Evolutionary conservation across 53 echinoderm and acorn worm genomes (phyloP), one percentile per base, ranked within the genome.

Genomic region (Crossaster papposus): DNA sequence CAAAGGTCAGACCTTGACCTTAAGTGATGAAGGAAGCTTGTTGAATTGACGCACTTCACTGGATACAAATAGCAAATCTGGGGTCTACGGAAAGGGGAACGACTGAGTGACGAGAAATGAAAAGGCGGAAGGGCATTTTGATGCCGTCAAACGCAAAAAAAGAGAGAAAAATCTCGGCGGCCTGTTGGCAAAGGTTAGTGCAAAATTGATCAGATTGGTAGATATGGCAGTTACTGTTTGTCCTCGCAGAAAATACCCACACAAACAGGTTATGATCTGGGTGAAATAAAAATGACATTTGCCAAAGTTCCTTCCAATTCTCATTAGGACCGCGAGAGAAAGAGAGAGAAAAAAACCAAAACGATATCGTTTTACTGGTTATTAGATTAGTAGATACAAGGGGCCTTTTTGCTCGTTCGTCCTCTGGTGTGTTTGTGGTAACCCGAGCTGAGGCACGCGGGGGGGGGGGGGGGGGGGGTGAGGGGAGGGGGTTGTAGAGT

Each of bases 351-450:
- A 33, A n/a, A 22, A 26, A 0, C 30, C 13, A 26, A 2, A 71
- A 24, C 55, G 17, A 33, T 80, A 30, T 80, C 80, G 58, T 55
- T 31, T 80, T 54, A 55, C 80, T 28, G 20, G 80, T 32, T 80
- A 80, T 80, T 80, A 80, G 58, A 80, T 80, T 31, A 55, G 80
- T 31, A 58, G 80, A 55, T 55, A 58, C 80, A 80, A 54, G 80
- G 30, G 55, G 80, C 55, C 31, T n/a, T 80, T 30, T 54, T 30
- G 18, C 36, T 75, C 36, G 55, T 55, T 55, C 32, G 32, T 20
- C 31, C 80, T 15, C 2, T 12, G 28, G 58, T 55, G 54, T 80
- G 80, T 58, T 51, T 80, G 14, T 58, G 14, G 80, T 80, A 80
- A 80, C 58, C 31, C 31, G 80, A 80, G 80, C 75, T 33, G 13